Percentiles rank a stretch among this genome's conserved stretches.
phyloP scores from a whole-genome alignment of 2,888 invertebrate genomes.

The Heterodera filipjevi region DNA sequence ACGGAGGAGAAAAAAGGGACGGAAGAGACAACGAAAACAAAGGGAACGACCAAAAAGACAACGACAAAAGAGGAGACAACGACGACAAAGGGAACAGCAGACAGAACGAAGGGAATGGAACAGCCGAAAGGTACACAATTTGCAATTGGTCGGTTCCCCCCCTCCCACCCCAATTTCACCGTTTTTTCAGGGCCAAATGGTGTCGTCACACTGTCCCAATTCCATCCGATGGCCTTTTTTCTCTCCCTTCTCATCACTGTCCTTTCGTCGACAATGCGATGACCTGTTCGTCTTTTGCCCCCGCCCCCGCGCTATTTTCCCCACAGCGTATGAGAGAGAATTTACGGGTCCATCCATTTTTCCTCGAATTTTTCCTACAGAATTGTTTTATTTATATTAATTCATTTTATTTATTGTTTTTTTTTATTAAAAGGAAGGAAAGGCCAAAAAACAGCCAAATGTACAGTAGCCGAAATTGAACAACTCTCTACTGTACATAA shows the following conservation, averaged over 20 bases:
- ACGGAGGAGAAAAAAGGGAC: not conserved
- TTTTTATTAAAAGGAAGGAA: too few relatives aligned
- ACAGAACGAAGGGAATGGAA: not conserved
- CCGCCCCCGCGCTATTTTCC: too few relatives aligned
- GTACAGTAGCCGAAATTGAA: too few relatives aligned
- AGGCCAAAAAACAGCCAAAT: too few relatives aligned
- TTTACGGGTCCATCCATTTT: too few relatives aligned
- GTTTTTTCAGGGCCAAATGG: not conserved
- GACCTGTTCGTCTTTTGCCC: not conserved
- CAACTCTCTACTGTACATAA: too few relatives aligned
- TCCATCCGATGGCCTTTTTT: not conserved
- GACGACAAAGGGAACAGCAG: not conserved
- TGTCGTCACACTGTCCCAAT: not conserved
- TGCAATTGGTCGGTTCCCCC: not conserved
- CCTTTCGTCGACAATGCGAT: constrained; percentile 1
- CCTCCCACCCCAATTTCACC: not conserved
- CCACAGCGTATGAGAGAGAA: too few relatives aligned
- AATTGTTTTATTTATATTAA: too few relatives aligned
- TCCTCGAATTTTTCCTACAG: too few relatives aligned
- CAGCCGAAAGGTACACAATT: not conserved
- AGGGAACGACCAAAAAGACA: not conserved
- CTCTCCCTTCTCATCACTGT: not conserved
- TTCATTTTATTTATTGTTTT: too few relatives aligned
- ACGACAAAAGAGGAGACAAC: not conserved
- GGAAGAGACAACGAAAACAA: not conserved